These are phyloP conservation scores for Vulpes lagopus DNA, from an alignment of 2,113 vertebrate species.

Conservation along the genomic window DNA sequence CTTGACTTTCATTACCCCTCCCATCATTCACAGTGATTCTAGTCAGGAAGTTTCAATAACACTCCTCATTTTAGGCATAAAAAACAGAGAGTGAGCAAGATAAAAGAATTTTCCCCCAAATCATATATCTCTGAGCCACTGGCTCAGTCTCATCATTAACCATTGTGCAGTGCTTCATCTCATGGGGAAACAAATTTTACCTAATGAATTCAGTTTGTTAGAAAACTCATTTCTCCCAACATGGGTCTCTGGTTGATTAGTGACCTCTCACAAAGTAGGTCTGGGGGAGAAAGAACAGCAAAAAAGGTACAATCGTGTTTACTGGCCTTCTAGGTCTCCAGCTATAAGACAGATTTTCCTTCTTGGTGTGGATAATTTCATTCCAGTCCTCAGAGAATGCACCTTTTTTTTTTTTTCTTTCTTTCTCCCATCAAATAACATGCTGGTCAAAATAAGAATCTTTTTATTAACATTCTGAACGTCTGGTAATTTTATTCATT, in stretches of 20 bases:
- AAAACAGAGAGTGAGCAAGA: neutral
- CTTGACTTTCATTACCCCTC: neutral
- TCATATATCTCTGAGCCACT: neutral
- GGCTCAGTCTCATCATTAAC: neutral
- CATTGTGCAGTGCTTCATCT: neutral
- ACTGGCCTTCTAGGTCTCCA: rapidly evolving
- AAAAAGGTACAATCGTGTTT: rapidly evolving
- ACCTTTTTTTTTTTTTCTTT: neutral
- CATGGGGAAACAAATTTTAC: neutral
- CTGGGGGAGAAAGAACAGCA: rapidly evolving
- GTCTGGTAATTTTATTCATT: constrained; percentile 51
- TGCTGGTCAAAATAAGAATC: constrained; percentile 17
- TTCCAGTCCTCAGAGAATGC: constrained; percentile 27
- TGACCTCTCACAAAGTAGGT: neutral
- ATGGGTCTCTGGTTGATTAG: too few species aligned
- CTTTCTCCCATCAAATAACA: neutral
- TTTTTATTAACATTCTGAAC: constrained; percentile 63
- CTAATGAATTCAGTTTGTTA: neutral
- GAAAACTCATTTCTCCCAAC: neutral
- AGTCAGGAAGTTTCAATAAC: too few species aligned
- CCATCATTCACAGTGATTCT: constrained; percentile 48
- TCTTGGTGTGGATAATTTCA: neutral
- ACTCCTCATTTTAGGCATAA: neutral
- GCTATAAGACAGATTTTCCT: neutral
- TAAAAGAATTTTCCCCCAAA: neutral